Evolutionary conservation across 2,888 invertebrate species (phyloP), one percentile per base, ranked within the genome.

Genomic region (Hypena proboscidalis): DNA sequence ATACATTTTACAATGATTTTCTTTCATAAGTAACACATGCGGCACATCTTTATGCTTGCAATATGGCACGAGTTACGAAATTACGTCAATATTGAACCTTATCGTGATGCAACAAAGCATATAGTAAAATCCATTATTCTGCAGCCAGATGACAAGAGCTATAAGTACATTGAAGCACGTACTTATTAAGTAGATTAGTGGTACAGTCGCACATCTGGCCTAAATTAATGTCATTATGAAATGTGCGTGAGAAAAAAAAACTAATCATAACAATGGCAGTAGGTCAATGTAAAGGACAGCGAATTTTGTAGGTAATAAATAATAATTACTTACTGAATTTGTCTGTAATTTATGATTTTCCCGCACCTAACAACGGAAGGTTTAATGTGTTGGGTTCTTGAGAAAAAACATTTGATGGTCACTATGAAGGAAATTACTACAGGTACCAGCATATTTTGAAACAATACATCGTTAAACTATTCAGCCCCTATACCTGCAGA

Each of bases 121-220:
- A 58, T 14, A 58, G 29, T 52, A 7, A 9, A n/a, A n/a, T 29
- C 22, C 19, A 13, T 38, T 4, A 26, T 19, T 13, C 20, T 20
- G 14, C 17, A 21, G 10, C 35, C 45, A 54, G 35, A 55, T 49
- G 60, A 49, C 61, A 60, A 43, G 41, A 57, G 57, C 52, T 10
- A 9, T 30, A 26, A 42, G 41, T 49, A 46, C 35, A 40, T 52
- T 39, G 32, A 40, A 46, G 46, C 32, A 49, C 59, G 35, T 39
- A 49, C 44, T 52, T 58, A 30, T 42, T 20, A 42, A 60, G 42
- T 64, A 22, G 42, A 53, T 57, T 49, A 45, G 55, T 59, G 33
- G 48, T 41, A 38, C 25, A 45, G 30, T 52, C 4, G 33, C 48
- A 56, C 65, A 61, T 60, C 61, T 61, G 58, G 61, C 23, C 34